Evolutionary conservation across 2,113 vertebrate genomes (phyloP), one percentile per base, ranked within the genome.

Genomic region (Eclectus roratus): DNA sequence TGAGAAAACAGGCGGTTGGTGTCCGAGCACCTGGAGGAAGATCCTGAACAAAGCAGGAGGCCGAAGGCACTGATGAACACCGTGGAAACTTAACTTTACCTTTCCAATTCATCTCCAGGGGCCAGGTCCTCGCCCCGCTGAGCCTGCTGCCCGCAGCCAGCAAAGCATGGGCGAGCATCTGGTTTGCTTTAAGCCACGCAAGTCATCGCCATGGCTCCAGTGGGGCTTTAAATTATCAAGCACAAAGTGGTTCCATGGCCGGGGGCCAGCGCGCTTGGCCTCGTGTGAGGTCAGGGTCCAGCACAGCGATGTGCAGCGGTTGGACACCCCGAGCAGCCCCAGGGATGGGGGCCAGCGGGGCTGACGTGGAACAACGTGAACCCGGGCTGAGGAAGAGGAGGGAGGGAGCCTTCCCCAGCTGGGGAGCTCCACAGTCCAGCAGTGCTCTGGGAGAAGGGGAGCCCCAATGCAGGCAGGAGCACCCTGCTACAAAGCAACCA

Each of bases 211-310:
- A 11, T 4, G 55, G 39, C 63, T 86, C 84, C 94, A 80, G 33
- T 3, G 63, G 79, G 68, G 85, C 50, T 94, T 65, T 72, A 69
- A 80, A 94, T 1, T 58, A 58, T 13, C 19, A 5, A 96, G 71
- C 82, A 56, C 79, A 68, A 70, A 97, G 96, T n/a, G 92, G 92
- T 88, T 83, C 88, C 85, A 55, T 78, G 94, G 95, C 19, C 37
- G 0, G 5, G 25, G 46, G 41, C 94, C 92, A 56, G 47, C 2
- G 1, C 0, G 4, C 8, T 82, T 39, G 91, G 94, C 82, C 85
- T 25, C 24, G 12, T 1, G 4, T 5, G 15, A 88, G 71, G 92
- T 58, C 56, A 58, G 56, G 56, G 56, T 27, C 85, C 88, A n/a
- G 80, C 4, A 1, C 80, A 39, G 78, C 8, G 7, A 81, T 47